Evolutionary conservation across 2,888 invertebrate species (phyloP), one percentile per base, ranked within the genome.

Genomic region (Latrodectus hesperus): DNA sequence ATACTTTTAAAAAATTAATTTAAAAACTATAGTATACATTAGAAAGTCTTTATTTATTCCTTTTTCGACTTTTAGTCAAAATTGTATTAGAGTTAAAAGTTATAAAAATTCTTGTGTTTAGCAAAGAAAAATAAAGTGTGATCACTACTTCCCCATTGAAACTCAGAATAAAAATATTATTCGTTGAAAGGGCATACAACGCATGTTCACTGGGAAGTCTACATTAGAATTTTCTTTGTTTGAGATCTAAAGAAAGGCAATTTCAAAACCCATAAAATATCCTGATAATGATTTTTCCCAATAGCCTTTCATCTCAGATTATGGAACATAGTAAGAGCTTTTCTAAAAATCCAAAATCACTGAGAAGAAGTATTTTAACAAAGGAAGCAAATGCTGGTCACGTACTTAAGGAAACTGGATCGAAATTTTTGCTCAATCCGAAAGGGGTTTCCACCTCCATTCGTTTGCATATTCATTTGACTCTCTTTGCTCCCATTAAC

Each of bases 401-500:
- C 86, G 86, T 86, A 52, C 65, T 53, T 55, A 22, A 9, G 72
- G 53, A 75, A 86, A 86, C 72, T 71, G 76, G 76, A 86, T 86
- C 86, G 76, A 77, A 86, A 75, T 86, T 86, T 86, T 86, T 74
- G 51, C 80, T 38, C 38, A 68, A 22, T 74, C 51, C 70, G 14
- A 67, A 75, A 26, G 81, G 17, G 16, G 11, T 22, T 55, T 38
- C 49, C 73, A 64, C 76, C 53, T 38, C 80, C 17, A 51, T 84
- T 81, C 86, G 86, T 86, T 86, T 86, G 86, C 86, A 86, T 86
- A 86, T 86, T 86, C 81, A 86, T 86, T 81, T 81, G 72, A 72
- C 86, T 81, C 77, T 77, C 86, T 86, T 81, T 86, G 77, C 81
- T 73, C 86, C 81, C 81, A 86, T 86, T 86, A 86, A 86, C 81